Conservation (phyloP, 2,888 invertebrate genomes). For the Aphrophora alni region DNA sequence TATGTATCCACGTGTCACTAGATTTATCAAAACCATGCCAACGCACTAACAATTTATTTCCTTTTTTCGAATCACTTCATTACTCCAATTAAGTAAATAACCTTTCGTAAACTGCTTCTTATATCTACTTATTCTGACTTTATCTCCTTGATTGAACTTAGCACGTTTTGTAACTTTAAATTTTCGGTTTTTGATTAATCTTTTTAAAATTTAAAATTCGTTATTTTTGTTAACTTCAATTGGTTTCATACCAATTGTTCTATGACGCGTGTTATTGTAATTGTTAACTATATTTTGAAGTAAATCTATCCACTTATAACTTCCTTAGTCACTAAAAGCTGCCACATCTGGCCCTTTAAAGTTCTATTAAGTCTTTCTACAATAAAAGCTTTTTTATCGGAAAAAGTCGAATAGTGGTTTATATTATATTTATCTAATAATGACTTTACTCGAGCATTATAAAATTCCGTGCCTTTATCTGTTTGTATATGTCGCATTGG, state of each 20-base stretch:
- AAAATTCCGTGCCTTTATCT: slow-evolving; percentile 44
- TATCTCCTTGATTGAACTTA: slow-evolving; percentile 14
- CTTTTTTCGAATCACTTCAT: not conserved
- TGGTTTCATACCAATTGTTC: slow-evolving; percentile 33
- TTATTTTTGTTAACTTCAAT: slow-evolving; percentile 12
- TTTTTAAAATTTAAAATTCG: not conserved
- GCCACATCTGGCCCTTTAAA: slow-evolving; percentile 35
- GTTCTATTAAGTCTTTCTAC: slow-evolving; percentile 40
- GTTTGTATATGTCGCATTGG: slow-evolving; percentile 42
- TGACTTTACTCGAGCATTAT: slow-evolving; percentile 29
- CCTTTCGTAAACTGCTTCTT: slow-evolving; percentile 2
- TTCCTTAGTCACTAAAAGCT: slow-evolving; percentile 24
- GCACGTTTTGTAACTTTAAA: not conserved
- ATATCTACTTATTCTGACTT: slow-evolving; percentile 16
- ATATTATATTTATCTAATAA: slow-evolving; percentile 39
- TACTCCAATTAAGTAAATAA: slow-evolving; percentile 20
- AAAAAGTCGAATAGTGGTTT: slow-evolving; percentile 40
- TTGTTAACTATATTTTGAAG: not conserved
- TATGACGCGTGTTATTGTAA: not conserved
- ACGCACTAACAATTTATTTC: not conserved
- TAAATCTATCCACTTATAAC: slow-evolving; percentile 29
- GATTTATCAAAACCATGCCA: slow-evolving; percentile 10
- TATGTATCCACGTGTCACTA: too few species aligned
- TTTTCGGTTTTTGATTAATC: not conserved
- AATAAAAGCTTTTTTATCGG: slow-evolving; percentile 29